phyloP scores from a whole-genome alignment of 2,797 vertebrate species.

The Mus minutoides region DNA sequence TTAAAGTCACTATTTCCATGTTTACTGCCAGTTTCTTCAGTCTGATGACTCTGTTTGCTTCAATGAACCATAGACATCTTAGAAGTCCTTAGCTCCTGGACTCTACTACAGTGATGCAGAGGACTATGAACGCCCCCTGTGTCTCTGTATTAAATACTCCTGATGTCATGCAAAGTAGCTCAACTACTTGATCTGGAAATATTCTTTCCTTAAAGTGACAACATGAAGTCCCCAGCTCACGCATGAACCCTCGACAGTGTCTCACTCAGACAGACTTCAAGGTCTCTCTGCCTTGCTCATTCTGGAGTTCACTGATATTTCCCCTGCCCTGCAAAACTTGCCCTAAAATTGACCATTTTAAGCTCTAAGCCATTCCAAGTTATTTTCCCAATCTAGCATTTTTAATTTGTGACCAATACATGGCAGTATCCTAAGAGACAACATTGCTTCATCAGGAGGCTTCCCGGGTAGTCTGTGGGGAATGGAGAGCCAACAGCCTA shows the following conservation, averaged over 20 bases:
- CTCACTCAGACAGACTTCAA: background rate
- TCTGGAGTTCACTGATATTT: background rate
- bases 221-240: background rate
- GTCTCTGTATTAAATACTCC: background rate
- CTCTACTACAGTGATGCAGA: background rate
- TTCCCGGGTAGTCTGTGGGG: background rate
- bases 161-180: background rate
- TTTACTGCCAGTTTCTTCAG: background rate
- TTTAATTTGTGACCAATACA: conserved; percentile 14
- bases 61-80: background rate
- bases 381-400: background rate
- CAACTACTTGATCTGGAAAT: background rate
- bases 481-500: background rate
- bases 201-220: background rate
- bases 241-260: background rate
- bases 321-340: background rate
- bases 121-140: background rate
- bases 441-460: background rate
- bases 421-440: background rate
- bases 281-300: background rate
- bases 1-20: background rate
- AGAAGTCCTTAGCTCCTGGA: background rate
- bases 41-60: background rate
- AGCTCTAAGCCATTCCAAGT: background rate
- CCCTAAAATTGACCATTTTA: background rate